Conservation (phyloP, 2,888 invertebrate species). For the Aquatica leii region DNA sequence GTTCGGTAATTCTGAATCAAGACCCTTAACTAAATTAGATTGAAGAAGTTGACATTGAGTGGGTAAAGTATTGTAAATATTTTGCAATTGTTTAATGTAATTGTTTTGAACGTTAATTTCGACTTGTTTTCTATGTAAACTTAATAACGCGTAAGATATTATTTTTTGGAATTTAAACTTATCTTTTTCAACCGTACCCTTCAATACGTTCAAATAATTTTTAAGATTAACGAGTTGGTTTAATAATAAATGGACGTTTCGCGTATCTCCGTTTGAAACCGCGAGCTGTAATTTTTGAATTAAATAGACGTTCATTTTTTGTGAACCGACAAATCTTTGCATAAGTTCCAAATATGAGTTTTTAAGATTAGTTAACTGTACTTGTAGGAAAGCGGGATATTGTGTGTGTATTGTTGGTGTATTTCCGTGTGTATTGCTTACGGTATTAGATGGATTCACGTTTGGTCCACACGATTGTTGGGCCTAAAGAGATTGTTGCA, state of each 20-base stretch:
- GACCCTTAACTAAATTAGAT: neutral
- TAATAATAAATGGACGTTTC: constrained; percentile 8
- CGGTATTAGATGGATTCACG: constrained; percentile 20
- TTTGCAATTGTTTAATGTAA: constrained; percentile 30
- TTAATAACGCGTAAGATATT: constrained; percentile 25
- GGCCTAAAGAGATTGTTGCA: constrained; percentile 5
- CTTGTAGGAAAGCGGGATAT: constrained; percentile 27
- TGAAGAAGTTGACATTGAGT: constrained; percentile 29
- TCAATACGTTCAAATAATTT: constrained; percentile 6
- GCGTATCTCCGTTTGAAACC: constrained; percentile 14
- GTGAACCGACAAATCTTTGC: constrained; percentile 23
- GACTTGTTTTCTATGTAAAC: constrained; percentile 25
- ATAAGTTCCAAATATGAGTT: constrained; percentile 23
- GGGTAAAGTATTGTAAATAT: constrained; percentile 27
- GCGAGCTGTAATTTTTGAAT: constrained; percentile 26
- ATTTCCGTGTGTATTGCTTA: constrained; percentile 15
- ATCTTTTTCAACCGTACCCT: constrained; percentile 23
- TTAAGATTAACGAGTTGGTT: constrained; percentile 8
- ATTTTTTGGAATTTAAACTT: constrained; percentile 24
- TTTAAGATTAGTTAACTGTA: constrained; percentile 28
- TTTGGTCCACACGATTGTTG: neutral
- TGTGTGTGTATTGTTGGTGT: constrained; percentile 13
- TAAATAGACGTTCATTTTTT: constrained; percentile 21
- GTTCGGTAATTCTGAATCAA: neutral
- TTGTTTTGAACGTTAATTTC: constrained; percentile 12